Evolutionary conservation across 1,140 invertebrate species (phyloP).

Genomic region (Lepidurus couesii): DNA sequence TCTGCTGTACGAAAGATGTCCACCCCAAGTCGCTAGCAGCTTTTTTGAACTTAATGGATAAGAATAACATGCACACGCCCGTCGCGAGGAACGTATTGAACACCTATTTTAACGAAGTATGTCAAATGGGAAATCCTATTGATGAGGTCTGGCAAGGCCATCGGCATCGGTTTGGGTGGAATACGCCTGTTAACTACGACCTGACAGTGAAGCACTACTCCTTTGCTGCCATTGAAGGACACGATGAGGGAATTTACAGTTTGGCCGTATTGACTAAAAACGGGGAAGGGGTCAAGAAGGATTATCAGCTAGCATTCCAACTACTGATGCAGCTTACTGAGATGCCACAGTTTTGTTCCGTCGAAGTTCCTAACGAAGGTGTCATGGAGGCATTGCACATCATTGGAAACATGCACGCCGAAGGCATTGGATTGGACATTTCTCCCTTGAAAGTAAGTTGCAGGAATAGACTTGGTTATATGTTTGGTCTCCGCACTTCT

Average conservation of each 20-base stretch:
- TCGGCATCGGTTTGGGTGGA: neutral
- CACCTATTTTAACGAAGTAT: neutral
- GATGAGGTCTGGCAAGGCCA: neutral
- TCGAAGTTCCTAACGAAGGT: neutral
- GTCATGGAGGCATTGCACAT: neutral
- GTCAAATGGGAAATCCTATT: neutral
- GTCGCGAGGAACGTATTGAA: neutral
- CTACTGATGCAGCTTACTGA: neutral
- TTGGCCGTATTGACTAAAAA: constrained; percentile 30
- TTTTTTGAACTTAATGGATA: neutral
- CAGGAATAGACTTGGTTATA: neutral
- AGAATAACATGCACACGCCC: neutral
- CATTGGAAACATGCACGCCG: neutral
- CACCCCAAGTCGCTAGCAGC: neutral
- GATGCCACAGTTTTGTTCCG: neutral
- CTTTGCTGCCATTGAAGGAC: constrained; percentile 27
- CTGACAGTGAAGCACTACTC: neutral
- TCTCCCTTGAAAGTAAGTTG: neutral
- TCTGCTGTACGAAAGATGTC: neutral
- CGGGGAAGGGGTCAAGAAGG: constrained; percentile 32
- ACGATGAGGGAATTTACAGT: constrained; percentile 36
- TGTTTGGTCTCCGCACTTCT: neutral
- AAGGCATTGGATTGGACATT: neutral
- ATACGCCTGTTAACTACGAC: neutral
- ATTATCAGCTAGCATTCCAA: neutral